Percentiles rank a stretch among this genome's conserved stretches.
Conservation (phyloP, 35 echinoderm and acorn worm genomes). For the Ophiothrix spiculata region DNA sequence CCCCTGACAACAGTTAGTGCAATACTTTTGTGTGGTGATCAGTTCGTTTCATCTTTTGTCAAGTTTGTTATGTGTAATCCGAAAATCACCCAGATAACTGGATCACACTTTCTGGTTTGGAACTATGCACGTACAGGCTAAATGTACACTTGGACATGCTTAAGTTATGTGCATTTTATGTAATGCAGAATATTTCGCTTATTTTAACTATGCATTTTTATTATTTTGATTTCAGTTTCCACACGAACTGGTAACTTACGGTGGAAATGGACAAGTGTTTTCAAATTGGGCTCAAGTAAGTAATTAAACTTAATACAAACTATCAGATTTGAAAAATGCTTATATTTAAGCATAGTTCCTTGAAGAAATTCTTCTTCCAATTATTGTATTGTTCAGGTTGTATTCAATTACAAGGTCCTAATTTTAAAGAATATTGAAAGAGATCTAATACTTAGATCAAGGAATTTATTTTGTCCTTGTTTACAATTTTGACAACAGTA, state of each 20-base stretch:
- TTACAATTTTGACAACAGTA: too few species aligned
- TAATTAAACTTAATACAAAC: neutral
- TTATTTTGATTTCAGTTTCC: constrained; percentile 68
- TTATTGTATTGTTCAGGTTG: neutral
- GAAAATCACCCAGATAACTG: too few species aligned
- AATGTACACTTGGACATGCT: neutral
- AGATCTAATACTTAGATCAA: too few species aligned
- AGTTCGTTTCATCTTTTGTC: too few species aligned
- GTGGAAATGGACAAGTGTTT: constrained; percentile 98
- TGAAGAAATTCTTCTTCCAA: neutral
- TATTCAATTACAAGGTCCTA: neutral
- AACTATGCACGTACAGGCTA: too few species aligned
- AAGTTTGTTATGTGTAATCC: too few species aligned
- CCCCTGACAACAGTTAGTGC: too few species aligned
- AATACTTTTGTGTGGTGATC: too few species aligned
- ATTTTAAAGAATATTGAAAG: neutral
- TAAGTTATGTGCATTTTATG: neutral
- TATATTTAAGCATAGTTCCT: too few species aligned
- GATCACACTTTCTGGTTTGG: too few species aligned
- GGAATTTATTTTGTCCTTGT: too few species aligned
- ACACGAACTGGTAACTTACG: constrained; percentile 95
- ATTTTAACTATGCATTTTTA: neutral
- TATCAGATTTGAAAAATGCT: too few species aligned
- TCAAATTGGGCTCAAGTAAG: constrained; percentile 98
- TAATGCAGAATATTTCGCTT: neutral